Evolutionary conservation across 2,113 vertebrate species (phyloP), one percentile per base, ranked within the genome.

Genomic region (Spheniscus mendiculus): DNA sequence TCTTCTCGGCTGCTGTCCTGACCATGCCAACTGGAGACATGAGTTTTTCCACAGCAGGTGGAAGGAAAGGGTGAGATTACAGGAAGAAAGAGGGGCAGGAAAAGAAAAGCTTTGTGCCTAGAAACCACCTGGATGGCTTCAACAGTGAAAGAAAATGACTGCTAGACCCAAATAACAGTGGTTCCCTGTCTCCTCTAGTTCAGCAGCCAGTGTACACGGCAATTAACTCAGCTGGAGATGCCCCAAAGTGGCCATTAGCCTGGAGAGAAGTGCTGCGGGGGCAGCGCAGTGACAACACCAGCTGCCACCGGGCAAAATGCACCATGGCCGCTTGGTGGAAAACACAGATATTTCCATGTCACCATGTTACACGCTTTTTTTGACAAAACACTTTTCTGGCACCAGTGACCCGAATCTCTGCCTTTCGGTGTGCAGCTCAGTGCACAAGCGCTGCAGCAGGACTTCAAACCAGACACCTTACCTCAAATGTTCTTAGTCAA

Each of bases 201-300:
- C 42, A 50, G 42, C 73, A 71, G 36, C 29, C 50, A 20, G 36
- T 0, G 1, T 7, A 22, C 16, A 4, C 0, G 0, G 40, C 34
- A 30, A 30, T 62, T 90, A 55, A 42, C 65, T 22, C 72, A 13
- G 81, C 72, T 50, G 49, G 49, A 44, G 56, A 26, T 8, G 29
- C n/a, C 52, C 38, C 40, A 12, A 18, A 22, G 49, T 9, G 49
- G 30, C 80, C 81, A 36, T 62, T 53, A 70, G 17, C 40, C 63
- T 22, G 52, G 40, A 53, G 21, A 77, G 47, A 14, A 53, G 38
- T 7, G 40, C 25, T 30, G 29, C 0, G 0, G 61, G 27, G 38
- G 15, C 32, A 19, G 53, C 2, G 0, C 0, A 2, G 61, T 15
- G 61, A 44, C 69, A 45, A 0, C 34, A 44, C 8, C 44, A 72